Evolutionary conservation across 2,797 vertebrate species (phyloP).

Genomic region (Garrulus glandarius): DNA sequence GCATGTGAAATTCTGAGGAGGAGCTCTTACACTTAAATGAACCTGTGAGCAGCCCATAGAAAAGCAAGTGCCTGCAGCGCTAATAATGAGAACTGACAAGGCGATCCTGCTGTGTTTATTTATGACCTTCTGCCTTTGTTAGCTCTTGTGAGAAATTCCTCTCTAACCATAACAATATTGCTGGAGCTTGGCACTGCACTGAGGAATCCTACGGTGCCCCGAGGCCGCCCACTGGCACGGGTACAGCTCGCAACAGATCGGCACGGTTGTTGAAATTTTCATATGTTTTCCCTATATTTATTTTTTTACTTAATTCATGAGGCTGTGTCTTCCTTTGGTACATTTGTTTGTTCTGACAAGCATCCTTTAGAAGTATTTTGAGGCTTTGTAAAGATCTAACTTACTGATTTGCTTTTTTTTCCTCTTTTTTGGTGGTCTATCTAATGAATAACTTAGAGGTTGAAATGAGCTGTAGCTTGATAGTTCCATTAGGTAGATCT

Average conservation of each 20-base stretch:
- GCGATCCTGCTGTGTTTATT: constrained; percentile 82
- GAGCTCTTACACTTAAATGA: constrained; percentile 77
- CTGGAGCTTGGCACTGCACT: constrained; percentile 74
- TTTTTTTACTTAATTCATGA: constrained; percentile 53
- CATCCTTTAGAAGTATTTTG: neutral
- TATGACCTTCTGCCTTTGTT: constrained; percentile 86
- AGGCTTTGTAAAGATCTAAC: neutral
- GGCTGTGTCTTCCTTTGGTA: constrained; percentile 15
- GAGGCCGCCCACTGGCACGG: constrained; percentile 70
- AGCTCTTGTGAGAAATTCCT: constrained; percentile 83
- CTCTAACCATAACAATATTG: constrained; percentile 79
- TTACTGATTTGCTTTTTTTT: neutral
- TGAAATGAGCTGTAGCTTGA: neutral
- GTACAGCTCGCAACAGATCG: constrained; percentile 71
- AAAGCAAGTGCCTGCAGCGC: constrained; percentile 76
- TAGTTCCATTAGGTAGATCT: neutral
- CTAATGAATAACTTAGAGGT: neutral
- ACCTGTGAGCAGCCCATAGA: constrained; percentile 73
- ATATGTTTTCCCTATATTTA: constrained; percentile 48
- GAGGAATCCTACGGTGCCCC: constrained; percentile 72
- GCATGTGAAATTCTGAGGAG: constrained; percentile 71
- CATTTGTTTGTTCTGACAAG: neutral
- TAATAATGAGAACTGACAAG: constrained; percentile 85
- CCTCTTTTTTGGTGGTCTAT: neutral
- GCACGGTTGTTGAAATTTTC: constrained; percentile 32